phyloP scores from a whole-genome alignment of 2,113 vertebrate genomes.

The Microcebus murinus region DNA sequence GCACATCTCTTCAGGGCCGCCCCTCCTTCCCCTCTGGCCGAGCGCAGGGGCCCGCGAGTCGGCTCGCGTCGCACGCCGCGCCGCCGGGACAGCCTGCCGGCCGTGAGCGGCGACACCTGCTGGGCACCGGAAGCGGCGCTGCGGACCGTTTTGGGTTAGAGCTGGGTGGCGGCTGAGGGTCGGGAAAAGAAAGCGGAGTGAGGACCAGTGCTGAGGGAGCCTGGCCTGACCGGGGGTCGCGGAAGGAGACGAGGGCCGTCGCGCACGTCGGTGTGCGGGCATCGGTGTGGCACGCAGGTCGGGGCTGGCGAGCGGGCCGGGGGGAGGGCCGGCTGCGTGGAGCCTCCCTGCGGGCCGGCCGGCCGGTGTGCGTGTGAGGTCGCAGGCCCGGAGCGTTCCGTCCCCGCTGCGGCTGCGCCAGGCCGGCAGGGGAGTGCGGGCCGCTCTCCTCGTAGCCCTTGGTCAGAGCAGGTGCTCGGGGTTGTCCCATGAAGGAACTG shows the following conservation, averaged over 20 bases:
- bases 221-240: background rate
- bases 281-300: background rate
- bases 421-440: background rate
- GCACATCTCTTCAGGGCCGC: too few relatives aligned
- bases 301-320: background rate
- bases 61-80: too few relatives aligned
- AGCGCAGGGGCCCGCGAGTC: too few relatives aligned
- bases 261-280: background rate
- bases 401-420: background rate
- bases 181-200: background rate
- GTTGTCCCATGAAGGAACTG: background rate
- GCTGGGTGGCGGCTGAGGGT: background rate
- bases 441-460: background rate
- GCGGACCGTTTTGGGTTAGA: background rate
- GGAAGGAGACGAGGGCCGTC: background rate
- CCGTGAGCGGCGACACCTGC: background rate
- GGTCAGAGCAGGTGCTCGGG: background rate
- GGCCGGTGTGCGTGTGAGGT: background rate
- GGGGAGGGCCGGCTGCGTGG: background rate
- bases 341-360: background rate
- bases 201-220: background rate
- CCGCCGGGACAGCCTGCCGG: too few relatives aligned
- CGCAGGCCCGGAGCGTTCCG: too few relatives aligned
- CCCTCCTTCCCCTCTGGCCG: too few relatives aligned
- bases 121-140: background rate